These are phyloP conservation scores for Sorex maritimensis DNA, from an alignment of 2,797 vertebrate species.

Conservation along the genomic window DNA sequence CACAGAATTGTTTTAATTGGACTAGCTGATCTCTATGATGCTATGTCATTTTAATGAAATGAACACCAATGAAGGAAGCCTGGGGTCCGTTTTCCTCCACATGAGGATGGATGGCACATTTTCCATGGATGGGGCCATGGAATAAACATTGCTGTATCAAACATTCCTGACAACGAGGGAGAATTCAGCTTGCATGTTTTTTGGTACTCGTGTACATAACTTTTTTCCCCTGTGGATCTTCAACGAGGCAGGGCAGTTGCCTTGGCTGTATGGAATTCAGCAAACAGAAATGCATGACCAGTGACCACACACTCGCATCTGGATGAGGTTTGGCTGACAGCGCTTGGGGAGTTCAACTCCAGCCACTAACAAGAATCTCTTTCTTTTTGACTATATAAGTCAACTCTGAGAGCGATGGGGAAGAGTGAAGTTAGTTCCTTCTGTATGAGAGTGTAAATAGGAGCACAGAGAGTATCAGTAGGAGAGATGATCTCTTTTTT, in stretches of 20 bases:
- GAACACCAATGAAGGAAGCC: conserved; percentile 19
- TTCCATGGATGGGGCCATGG: conserved; percentile 64
- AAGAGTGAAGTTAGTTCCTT: neutral
- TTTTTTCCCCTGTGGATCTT: conserved; percentile 82
- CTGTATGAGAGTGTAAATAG: neutral
- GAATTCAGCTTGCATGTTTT: conserved; percentile 62
- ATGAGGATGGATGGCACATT: conserved; percentile 29
- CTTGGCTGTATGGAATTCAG: conserved; percentile 82
- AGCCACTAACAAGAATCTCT: conserved; percentile 75
- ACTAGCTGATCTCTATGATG: conserved; percentile 10
- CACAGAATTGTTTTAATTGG: conserved; percentile 53
- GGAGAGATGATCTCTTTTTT: too few species aligned
- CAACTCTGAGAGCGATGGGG: conserved; percentile 60
- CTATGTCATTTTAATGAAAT: conserved; percentile 17
- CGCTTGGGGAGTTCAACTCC: conserved; percentile 72
- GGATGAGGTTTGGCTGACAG: conserved; percentile 78
- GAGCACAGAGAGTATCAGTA: too few species aligned
- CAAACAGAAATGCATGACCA: conserved; percentile 83
- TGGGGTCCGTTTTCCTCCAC: neutral
- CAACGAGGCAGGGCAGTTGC: conserved; percentile 74
- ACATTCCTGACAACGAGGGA: conserved; percentile 53
- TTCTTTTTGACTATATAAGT: conserved; percentile 83
- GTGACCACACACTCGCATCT: conserved; percentile 81
- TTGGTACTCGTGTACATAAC: conserved; percentile 61
- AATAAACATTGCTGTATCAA: conserved; percentile 56